Evolutionary conservation across 2,888 invertebrate genomes (phyloP).

Genomic region (Pasiphila rectangulata): DNA sequence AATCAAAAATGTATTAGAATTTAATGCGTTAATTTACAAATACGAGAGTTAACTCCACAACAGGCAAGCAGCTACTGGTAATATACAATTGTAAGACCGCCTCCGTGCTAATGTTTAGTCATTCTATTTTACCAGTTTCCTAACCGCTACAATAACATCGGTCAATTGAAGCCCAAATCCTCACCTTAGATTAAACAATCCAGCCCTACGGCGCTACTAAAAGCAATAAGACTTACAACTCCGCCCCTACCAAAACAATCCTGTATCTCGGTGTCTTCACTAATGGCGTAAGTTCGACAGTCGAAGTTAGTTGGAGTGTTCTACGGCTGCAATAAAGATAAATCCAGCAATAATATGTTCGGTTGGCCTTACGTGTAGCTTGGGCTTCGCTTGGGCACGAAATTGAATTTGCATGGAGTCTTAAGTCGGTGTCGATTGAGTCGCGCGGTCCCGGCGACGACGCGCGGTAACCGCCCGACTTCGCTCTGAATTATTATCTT

Average conservation of each 20-base stretch:
- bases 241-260: slow-evolving; percentile 77
- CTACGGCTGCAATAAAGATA: slow-evolving; percentile 80
- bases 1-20: no score
- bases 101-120: neutral
- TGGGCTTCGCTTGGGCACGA: slow-evolving; percentile 70
- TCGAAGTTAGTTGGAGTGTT: slow-evolving; percentile 79
- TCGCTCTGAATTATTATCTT: slow-evolving; percentile 45
- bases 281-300: slow-evolving; percentile 80
- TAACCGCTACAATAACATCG: slow-evolving; percentile 19
- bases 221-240: slow-evolving; percentile 81
- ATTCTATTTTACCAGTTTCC: slow-evolving; percentile 8
- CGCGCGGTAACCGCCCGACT: slow-evolving; percentile 24
- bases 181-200: slow-evolving; percentile 75
- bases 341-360: slow-evolving; percentile 81
- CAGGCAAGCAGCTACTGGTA: neutral
- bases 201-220: slow-evolving; percentile 68
- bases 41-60: neutral
- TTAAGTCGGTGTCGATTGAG: slow-evolving; percentile 75
- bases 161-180: slow-evolving; percentile 45
- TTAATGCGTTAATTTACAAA: neutral
- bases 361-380: slow-evolving; percentile 74
- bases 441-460: slow-evolving; percentile 62
- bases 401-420: slow-evolving; percentile 81
- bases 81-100: neutral
- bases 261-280: slow-evolving; percentile 79